phyloP scores from a whole-genome alignment of 2,797 vertebrate genomes.

The Myotis findleyi region DNA sequence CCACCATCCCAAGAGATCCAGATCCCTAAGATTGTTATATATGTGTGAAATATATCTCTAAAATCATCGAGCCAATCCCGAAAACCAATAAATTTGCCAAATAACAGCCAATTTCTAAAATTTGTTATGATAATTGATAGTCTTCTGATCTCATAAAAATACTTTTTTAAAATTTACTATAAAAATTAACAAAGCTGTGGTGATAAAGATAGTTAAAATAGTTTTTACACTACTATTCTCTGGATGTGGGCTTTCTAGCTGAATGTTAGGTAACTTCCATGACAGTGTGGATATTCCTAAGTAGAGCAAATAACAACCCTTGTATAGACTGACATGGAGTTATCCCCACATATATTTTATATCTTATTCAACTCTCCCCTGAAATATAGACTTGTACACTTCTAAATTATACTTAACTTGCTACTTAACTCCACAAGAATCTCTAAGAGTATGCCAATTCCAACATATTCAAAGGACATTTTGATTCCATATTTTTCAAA shows the following conservation, averaged over 20 bases:
- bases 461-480: background rate
- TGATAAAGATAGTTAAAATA: background rate
- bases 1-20: background rate
- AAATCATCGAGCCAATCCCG: background rate
- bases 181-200: background rate
- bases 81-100: background rate
- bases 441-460: background rate
- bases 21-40: background rate
- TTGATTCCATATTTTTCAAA: background rate
- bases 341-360: background rate
- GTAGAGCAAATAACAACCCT: background rate
- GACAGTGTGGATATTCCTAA: background rate
- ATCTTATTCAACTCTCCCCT: background rate
- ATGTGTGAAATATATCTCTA: background rate
- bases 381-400: accelerated
- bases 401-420: background rate
- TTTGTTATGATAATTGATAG: background rate
- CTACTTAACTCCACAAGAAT: too few species aligned
- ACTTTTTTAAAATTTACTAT: background rate
- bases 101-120: background rate
- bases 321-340: background rate
- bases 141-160: background rate
- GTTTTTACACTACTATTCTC: background rate
- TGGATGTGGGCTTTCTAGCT: background rate
- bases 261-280: background rate